These are phyloP conservation scores for Dinoponera quadriceps DNA, from an alignment of 1,140 invertebrate genomes.

Conservation along the genomic window DNA sequence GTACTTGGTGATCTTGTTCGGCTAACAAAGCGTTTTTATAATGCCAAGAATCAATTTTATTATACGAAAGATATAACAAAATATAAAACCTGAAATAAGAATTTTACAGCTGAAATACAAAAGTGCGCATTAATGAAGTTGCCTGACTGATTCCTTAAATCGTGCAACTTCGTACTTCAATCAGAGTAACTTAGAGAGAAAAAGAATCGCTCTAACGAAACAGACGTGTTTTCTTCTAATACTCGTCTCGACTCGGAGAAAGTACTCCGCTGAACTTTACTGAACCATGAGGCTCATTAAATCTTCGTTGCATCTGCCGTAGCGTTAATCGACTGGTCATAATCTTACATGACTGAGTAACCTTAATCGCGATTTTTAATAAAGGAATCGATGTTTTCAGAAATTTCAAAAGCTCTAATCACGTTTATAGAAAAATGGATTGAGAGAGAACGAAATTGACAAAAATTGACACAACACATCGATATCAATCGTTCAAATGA, in stretches of 20 bases:
- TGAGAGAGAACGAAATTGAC: not conserved
- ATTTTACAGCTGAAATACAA: not conserved
- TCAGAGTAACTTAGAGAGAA: too few species aligned
- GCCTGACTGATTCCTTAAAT: not conserved
- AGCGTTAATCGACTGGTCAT: not conserved
- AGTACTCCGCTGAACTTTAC: not conserved
- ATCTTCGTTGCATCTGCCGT: not conserved
- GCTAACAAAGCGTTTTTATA: too few species aligned
- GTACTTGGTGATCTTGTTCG: too few species aligned
- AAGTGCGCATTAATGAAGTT: not conserved
- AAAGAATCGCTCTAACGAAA: not conserved
- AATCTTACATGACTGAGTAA: not conserved
- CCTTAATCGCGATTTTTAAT: not conserved
- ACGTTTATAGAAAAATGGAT: not conserved
- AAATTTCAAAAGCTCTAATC: not conserved
- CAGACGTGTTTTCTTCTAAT: not conserved
- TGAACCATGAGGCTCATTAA: slow-evolving; percentile 2
- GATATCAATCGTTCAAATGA: not conserved
- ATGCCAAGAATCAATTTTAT: not conserved
- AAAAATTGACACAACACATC: not conserved
- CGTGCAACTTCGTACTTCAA: not conserved
- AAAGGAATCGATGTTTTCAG: not conserved
- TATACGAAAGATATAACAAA: not conserved
- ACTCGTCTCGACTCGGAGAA: not conserved
- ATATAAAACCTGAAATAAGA: slow-evolving; percentile 1